Base-by-base conservation (phyloP, 2,888 invertebrate genomes). In the Eristalinus sepulchralis region DNA sequence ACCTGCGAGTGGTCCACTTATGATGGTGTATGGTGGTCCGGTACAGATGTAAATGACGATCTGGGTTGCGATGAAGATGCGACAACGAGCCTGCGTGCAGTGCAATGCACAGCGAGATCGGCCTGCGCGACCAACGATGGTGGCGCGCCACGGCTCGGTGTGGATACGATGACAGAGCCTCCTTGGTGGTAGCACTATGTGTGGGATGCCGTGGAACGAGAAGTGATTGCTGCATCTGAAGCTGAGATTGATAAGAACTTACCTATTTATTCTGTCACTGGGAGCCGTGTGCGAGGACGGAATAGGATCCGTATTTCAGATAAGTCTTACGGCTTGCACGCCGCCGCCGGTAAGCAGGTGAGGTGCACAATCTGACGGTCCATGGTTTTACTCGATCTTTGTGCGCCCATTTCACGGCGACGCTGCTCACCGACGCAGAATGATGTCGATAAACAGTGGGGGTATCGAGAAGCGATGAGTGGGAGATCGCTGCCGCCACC, bases 31-130 rank as follows among this genome's bases (percentile, higher is more conserved):
- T 17, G 47, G 75, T 79, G 83, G 86, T 82, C 73, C 78, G 68
- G 63, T 78, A 85, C 85, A 85, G 82, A 85, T 85, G 85, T 85
- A 77, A 77, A 82, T 82, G 85, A 82, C 77, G 85, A 85, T 85
- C 77, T 82, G 72, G 72, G 39, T 68, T 77, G 63, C 71, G 85
- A 85, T 85, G 83, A 83, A 75, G 83, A 86, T 78, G 77, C 82
- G 82, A 82, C 78, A 73, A 82, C 62, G 71, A 70, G 57, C 2
- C 57, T 10, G 39, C 11, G 39, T 39, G 8, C 10, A 22, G 2
- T 22, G 22, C 24, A 57, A 11, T 57, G 57, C 36, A 13, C 4
- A 22, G 72, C 20, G 11, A 33, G 59, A 47, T n/a, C 47, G 47
- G n/a, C 47, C 17, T 17, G 47, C 9, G 8, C 8, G 47, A 27